A percentile compares a stretch with the other conserved stretches of the same genome.
Conservation (phyloP, 2,888 invertebrate genomes). For the Ennomos fuscantarius region DNA sequence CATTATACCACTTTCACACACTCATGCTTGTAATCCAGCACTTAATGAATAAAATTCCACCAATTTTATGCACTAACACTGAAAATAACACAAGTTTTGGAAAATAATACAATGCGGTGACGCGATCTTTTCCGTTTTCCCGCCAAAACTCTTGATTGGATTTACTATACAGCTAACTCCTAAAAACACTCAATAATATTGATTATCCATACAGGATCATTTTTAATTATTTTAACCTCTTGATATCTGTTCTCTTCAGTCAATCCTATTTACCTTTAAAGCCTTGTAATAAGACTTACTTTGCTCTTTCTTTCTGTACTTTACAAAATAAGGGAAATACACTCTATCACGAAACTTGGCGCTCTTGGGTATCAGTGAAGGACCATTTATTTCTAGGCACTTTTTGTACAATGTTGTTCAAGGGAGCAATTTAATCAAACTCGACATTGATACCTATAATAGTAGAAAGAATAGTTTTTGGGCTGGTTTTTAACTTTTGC, state of each 20-base stretch:
- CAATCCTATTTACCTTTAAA: conserved; percentile 7
- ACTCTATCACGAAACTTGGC: conserved; percentile 18
- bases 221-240: no score
- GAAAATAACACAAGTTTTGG: no score
- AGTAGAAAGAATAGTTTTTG: conserved; percentile 7
- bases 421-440: conserved; percentile 40
- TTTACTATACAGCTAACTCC: no score
- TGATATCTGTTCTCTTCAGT: neutral
- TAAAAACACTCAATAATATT: no score
- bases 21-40: no score
- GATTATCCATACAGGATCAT: no score
- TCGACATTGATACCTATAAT: conserved; percentile 22
- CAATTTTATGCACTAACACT: no score
- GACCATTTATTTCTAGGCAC: conserved; percentile 33
- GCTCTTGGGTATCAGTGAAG: conserved; percentile 39
- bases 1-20: no score
- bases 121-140: no score
- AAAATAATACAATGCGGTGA: no score
- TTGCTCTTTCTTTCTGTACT: conserved; percentile 12
- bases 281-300: conserved; percentile 11
- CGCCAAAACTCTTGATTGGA: no score
- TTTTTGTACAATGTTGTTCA: conserved; percentile 41
- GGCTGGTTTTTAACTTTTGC: neutral
- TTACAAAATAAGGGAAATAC: conserved; percentile 27
- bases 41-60: no score